Evolutionary conservation across 1,140 invertebrate genomes (phyloP).

Genomic region (Micrasema longulum): DNA sequence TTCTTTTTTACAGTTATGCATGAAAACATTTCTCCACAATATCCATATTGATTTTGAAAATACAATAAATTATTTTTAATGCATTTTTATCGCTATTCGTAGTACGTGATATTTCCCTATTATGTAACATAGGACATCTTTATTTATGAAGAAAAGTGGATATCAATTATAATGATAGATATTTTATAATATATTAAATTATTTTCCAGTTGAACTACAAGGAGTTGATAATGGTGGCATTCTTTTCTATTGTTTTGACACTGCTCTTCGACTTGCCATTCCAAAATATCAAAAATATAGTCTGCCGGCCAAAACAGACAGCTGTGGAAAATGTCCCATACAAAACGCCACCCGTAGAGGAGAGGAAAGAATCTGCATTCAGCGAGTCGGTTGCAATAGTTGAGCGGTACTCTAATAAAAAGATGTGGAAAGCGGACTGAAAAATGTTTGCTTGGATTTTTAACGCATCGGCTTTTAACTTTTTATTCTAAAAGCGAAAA

Average conservation of each 20-base stretch:
- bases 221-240: constrained; percentile 63
- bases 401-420: constrained; percentile 28
- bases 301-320: constrained; percentile 21
- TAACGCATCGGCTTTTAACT: no score
- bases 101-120: no score
- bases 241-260: constrained; percentile 62
- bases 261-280: constrained; percentile 67
- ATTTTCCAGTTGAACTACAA: constrained; percentile 66
- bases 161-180: no score
- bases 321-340: constrained; percentile 2
- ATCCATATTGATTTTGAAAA: no score
- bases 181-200: no score
- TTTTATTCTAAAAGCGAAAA: no score
- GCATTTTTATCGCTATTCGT: no score
- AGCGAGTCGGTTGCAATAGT: constrained; percentile 23
- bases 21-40: no score
- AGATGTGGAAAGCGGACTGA: constrained; percentile 31
- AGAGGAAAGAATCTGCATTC: neutral
- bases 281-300: constrained; percentile 64
- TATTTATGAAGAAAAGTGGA: no score
- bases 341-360: constrained; percentile 6
- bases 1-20: no score
- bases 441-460: neutral
- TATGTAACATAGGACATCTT: no score
- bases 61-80: no score